phyloP scores from a whole-genome alignment of 1,140 invertebrate genomes.

The Sycophaga agraensis region DNA sequence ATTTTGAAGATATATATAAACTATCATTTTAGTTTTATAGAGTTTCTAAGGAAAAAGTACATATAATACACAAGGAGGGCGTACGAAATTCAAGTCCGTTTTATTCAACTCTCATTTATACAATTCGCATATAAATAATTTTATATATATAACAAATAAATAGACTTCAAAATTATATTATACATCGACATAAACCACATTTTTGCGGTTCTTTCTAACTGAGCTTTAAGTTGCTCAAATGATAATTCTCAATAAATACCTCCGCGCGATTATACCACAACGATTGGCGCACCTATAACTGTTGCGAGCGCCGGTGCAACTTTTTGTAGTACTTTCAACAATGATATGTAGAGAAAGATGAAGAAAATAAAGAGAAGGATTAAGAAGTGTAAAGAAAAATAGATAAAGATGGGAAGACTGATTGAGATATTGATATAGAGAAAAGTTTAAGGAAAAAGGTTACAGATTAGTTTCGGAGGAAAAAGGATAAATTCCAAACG shows the following conservation, averaged over 20 bases:
- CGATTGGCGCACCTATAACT: conserved; percentile 27
- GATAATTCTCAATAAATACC: conserved; percentile 53
- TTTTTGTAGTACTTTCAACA: conserved; percentile 7
- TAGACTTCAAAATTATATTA: neutral
- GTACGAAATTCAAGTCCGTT: neutral
- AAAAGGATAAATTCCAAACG: too few species aligned
- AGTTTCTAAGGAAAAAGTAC: neutral
- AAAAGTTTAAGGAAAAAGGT: too few species aligned
- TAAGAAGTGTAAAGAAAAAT: too few species aligned
- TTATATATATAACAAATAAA: conserved; percentile 12
- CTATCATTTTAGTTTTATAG: too few species aligned
- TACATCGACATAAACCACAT: conserved; percentile 1
- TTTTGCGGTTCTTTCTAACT: neutral
- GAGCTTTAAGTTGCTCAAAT: too few species aligned
- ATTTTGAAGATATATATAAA: too few species aligned
- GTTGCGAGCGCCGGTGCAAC: neutral
- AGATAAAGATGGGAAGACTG: too few species aligned
- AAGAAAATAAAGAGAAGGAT: neutral
- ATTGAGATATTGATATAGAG: too few species aligned
- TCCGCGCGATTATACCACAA: conserved; percentile 44
- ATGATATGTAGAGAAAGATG: neutral
- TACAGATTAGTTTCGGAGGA: too few species aligned
- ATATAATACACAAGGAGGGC: neutral
- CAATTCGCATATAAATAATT: neutral
- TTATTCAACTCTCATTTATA: conserved; percentile 4